Conservation (phyloP, 2,113 vertebrate species). For the Peromyscus maniculatus region DNA sequence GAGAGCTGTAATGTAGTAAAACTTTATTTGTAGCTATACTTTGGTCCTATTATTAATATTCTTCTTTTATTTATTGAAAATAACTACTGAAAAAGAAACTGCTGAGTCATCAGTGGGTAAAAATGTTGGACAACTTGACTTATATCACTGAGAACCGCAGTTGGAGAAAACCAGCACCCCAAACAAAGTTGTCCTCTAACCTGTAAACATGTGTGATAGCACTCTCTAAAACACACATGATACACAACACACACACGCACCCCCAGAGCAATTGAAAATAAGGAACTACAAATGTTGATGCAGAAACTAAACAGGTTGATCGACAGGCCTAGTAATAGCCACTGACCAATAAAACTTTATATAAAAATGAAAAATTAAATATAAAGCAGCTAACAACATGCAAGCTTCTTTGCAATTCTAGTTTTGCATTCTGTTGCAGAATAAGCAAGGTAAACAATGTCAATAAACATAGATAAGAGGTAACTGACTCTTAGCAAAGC, state of each 20-base stretch:
- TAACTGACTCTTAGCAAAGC: background rate
- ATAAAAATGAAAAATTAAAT: conserved; percentile 11
- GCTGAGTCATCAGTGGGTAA: background rate
- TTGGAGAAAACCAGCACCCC: too few relatives aligned
- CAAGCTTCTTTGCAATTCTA: background rate
- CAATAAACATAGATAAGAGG: background rate
- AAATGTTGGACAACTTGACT: background rate
- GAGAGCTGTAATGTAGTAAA: background rate
- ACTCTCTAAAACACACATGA: background rate
- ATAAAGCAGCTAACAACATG: background rate
- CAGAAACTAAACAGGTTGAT: background rate
- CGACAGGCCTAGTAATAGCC: background rate
- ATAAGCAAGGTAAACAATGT: background rate
- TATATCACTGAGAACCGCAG: background rate
- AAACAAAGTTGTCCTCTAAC: background rate
- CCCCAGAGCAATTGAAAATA: background rate
- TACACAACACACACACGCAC: background rate
- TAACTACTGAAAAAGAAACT: background rate
- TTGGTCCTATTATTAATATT: background rate
- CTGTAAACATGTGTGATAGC: too few relatives aligned
- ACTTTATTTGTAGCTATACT: background rate
- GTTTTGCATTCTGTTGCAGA: background rate
- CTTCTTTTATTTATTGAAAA: conserved; percentile 17
- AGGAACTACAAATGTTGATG: background rate
- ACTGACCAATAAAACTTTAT: background rate